phyloP scores from a whole-genome alignment of 2,797 vertebrate genomes.

The Ficedula albicollis region DNA sequence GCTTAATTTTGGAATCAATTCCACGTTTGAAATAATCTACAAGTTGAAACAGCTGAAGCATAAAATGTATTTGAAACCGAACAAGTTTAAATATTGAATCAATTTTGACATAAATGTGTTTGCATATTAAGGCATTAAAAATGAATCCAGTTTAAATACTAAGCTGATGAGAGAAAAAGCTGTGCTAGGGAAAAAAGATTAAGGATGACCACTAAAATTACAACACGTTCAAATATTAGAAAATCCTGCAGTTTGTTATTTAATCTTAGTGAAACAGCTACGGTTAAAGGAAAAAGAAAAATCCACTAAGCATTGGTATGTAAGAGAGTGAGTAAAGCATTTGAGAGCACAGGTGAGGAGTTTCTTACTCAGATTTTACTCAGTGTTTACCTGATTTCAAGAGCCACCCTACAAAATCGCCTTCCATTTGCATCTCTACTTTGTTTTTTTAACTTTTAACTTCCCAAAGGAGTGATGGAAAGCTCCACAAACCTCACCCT shows the following conservation, averaged over 20 bases:
- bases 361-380: not conserved
- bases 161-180: slow-evolving; percentile 55
- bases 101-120: slow-evolving; percentile 68
- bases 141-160: slow-evolving; percentile 66
- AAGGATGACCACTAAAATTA: slow-evolving; percentile 57
- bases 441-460: not conserved
- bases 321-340: not conserved
- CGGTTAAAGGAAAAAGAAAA: slow-evolving; percentile 11
- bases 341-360: not conserved
- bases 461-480: not conserved
- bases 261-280: slow-evolving; percentile 44
- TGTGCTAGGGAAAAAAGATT: slow-evolving; percentile 53
- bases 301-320: not conserved
- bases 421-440: not conserved
- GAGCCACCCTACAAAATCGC: not conserved
- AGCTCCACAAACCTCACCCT: not conserved
- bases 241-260: slow-evolving; percentile 40
- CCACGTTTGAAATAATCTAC: slow-evolving; percentile 70
- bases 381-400: not conserved
- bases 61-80: slow-evolving; percentile 67
- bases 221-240: slow-evolving; percentile 31
- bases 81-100: slow-evolving; percentile 71
- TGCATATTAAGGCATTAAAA: slow-evolving; percentile 66
- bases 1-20: slow-evolving; percentile 75
- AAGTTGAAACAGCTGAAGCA: slow-evolving; percentile 68